Conservation (phyloP, 2,888 invertebrate species). For the Crepidodera aurea region DNA sequence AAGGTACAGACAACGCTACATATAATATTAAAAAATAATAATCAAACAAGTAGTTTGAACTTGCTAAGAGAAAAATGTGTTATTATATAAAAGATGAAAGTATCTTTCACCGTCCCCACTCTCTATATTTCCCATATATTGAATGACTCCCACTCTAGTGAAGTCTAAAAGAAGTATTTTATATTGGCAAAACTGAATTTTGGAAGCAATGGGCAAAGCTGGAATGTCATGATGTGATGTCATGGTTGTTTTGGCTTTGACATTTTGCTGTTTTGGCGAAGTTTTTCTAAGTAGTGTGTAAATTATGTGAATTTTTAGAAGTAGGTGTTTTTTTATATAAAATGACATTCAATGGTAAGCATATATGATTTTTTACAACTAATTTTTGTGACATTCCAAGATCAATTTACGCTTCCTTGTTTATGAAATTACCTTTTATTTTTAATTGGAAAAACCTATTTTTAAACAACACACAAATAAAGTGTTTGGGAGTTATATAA, state of each 20-base stretch:
- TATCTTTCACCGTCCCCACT: no score
- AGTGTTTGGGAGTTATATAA: conserved; percentile 11
- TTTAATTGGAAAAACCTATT: conserved; percentile 21
- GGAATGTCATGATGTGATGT: not conserved
- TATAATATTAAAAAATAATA: no score
- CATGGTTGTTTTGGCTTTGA: conserved; percentile 20
- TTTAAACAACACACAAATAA: conserved; percentile 11
- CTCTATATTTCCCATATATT: no score
- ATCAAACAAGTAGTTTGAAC: no score
- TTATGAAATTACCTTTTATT: not conserved
- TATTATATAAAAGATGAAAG: no score
- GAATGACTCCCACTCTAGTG: no score
- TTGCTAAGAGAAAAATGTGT: no score
- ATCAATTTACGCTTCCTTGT: conserved; percentile 13
- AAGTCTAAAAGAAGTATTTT: not conserved
- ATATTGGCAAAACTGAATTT: not conserved
- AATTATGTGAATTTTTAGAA: conserved; percentile 18
- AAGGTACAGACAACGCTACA: no score
- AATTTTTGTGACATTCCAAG: not conserved
- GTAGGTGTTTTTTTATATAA: conserved; percentile 6
- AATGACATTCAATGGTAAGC: conserved; percentile 20
- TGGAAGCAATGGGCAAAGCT: not conserved
- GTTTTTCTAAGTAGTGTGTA: conserved; percentile 13
- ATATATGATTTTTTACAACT: not conserved
- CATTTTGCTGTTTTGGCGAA: conserved; percentile 26